These are phyloP conservation scores for Lepidurus apus DNA, from an alignment of 1,140 invertebrate species.

Conservation along the genomic window DNA sequence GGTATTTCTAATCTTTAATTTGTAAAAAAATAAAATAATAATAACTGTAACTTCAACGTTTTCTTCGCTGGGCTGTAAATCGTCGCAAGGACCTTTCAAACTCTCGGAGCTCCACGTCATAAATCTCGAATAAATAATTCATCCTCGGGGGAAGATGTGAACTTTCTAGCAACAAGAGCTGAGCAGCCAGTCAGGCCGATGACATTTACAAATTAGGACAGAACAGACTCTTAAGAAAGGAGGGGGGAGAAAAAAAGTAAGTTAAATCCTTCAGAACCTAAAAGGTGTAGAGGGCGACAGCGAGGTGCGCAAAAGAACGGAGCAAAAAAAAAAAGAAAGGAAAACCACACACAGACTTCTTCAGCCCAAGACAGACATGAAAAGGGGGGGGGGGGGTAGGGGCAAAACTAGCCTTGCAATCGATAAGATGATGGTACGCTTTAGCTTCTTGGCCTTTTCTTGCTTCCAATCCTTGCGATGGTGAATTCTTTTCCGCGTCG, in stretches of 20 bases:
- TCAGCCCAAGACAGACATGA: background rate
- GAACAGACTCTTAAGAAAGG: background rate
- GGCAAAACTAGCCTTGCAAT: background rate
- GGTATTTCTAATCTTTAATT: no score
- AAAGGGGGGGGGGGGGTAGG: background rate
- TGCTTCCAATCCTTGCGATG: background rate
- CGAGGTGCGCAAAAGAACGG: background rate
- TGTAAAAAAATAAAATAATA: no score
- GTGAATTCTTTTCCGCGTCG: background rate
- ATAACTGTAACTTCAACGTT: no score
- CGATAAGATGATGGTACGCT: background rate
- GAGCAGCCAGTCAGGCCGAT: background rate
- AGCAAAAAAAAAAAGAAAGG: background rate
- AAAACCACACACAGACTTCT: background rate
- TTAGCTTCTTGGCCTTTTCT: constrained; percentile 3
- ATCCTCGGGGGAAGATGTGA: background rate
- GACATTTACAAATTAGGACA: constrained; percentile 16
- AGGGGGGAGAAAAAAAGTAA: background rate
- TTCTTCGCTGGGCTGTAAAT: no score
- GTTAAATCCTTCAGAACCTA: background rate
- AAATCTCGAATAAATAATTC: constrained; percentile 6
- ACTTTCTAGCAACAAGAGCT: background rate
- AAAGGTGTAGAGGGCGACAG: background rate
- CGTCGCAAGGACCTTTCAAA: no score
- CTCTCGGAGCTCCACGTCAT: background rate